A percentile compares a stretch with the other conserved stretches of the same genome.
These are phyloP conservation scores for Sebastes trivittatus DNA, from an alignment of 2,797 vertebrate species.

Conservation along the genomic window DNA sequence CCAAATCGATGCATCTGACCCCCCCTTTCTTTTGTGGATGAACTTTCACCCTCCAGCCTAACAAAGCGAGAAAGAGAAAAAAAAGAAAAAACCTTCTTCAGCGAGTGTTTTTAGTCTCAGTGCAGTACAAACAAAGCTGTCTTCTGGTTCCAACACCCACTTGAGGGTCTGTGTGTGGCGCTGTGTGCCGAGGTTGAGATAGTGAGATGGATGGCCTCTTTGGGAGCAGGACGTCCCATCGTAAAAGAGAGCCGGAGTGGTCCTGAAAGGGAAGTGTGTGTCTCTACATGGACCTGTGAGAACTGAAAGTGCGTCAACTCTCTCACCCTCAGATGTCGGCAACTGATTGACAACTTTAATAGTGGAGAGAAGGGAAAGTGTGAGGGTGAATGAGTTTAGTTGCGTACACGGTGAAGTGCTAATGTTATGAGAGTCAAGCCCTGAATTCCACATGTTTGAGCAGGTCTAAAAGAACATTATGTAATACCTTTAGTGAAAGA, in stretches of 20 bases:
- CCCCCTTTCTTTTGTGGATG: constrained; percentile 42
- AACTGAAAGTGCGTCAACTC: background rate
- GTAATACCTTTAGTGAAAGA: background rate
- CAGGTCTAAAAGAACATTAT: background rate
- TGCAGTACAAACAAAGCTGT: constrained; percentile 52
- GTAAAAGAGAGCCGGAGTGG: constrained; percentile 22
- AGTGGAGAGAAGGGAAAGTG: background rate
- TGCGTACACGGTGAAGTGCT: background rate
- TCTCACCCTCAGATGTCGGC: background rate
- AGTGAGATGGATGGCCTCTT: constrained; percentile 35
- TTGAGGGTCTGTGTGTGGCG: constrained; percentile 11
- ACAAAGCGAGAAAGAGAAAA: constrained; percentile 42
- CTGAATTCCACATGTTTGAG: background rate
- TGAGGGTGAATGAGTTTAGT: background rate
- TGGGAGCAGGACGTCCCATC: constrained; percentile 21
- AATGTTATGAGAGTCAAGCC: background rate
- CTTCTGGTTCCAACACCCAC: constrained; percentile 2
- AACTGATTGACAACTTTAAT: background rate
- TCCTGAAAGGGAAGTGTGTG: constrained; percentile 24
- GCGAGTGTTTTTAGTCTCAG: constrained; percentile 35
- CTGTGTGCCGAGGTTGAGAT: constrained; percentile 2
- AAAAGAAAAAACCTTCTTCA: constrained; percentile 11
- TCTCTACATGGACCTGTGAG: background rate
- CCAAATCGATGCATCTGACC: constrained; percentile 70
- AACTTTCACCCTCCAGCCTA: constrained; percentile 61